Conservation (phyloP, 2,888 invertebrate species). For the Adela reaumurella region DNA sequence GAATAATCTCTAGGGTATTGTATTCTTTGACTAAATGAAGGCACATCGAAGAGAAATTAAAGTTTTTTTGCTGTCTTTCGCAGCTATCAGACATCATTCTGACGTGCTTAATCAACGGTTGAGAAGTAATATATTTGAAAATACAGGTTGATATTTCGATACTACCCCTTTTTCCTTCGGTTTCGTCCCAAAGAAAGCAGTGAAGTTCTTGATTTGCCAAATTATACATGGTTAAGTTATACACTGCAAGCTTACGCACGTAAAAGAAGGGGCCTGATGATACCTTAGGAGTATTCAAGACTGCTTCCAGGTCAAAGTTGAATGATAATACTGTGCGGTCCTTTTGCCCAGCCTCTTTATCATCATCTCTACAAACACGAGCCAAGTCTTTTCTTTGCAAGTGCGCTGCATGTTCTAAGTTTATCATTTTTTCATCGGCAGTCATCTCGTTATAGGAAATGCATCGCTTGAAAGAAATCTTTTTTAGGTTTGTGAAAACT, state of each 20-base stretch:
- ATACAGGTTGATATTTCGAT: slow-evolving; percentile 18
- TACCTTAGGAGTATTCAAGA: slow-evolving; percentile 17
- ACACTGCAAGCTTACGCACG: slow-evolving; percentile 18
- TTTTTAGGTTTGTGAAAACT: slow-evolving; percentile 16
- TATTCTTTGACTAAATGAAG: slow-evolving; percentile 1
- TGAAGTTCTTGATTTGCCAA: slow-evolving; percentile 17
- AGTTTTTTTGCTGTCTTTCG: slow-evolving; percentile 16
- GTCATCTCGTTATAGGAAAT: slow-evolving; percentile 12
- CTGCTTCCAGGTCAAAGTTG: slow-evolving; percentile 20
- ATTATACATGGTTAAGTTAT: slow-evolving; percentile 21
- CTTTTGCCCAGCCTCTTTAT: slow-evolving; percentile 14
- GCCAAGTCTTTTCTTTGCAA: slow-evolving; percentile 12
- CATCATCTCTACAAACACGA: slow-evolving; percentile 14
- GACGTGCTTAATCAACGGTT: slow-evolving; percentile 7
- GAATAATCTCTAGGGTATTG: slow-evolving; percentile 1
- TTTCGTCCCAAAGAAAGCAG: slow-evolving; percentile 20
- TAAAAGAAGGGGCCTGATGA: slow-evolving; percentile 17
- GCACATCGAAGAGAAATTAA: slow-evolving; percentile 12
- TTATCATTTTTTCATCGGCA: slow-evolving; percentile 4
- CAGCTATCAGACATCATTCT: slow-evolving; percentile 16
- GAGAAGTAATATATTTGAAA: slow-evolving; percentile 12
- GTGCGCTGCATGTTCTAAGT: no score
- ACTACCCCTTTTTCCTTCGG: slow-evolving; percentile 19
- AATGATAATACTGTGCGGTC: slow-evolving; percentile 14
- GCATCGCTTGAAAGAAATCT: slow-evolving; percentile 17